Percentiles rank a stretch among this genome's conserved stretches.
These are phyloP conservation scores for Lepidocolaptes lacrymiger DNA, from an alignment of 2,797 vertebrate species.

Conservation along the genomic window DNA sequence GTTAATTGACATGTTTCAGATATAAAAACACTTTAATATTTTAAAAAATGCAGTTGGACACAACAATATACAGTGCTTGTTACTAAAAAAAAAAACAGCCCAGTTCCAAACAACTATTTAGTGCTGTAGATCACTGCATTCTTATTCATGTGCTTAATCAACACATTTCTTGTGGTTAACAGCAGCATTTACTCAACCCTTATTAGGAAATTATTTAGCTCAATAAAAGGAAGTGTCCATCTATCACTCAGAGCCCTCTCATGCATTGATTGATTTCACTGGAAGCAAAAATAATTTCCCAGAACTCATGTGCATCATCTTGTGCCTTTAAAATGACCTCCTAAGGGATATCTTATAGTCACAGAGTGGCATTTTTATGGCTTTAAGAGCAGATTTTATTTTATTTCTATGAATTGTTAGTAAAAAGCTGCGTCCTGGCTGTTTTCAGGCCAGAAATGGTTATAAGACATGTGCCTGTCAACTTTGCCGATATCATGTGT, in stretches of 20 bases:
- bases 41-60: not conserved
- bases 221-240: conserved; percentile 66
- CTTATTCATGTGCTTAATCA: conserved; percentile 46
- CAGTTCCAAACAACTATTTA: not conserved
- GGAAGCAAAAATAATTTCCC: conserved; percentile 26
- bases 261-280: conserved; percentile 23
- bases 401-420: not conserved
- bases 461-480: not conserved
- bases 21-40: not conserved
- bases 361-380: conserved; percentile 15
- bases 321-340: conserved; percentile 59
- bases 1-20: conserved; percentile 2
- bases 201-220: conserved; percentile 72
- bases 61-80: not conserved
- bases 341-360: conserved; percentile 45
- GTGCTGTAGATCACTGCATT: not conserved
- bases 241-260: conserved; percentile 22
- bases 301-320: conserved; percentile 56
- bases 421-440: not conserved
- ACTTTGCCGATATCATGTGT: not conserved
- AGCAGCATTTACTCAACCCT: conserved; percentile 65
- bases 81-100: not conserved
- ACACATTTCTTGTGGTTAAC: conserved; percentile 49
- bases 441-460: not conserved
- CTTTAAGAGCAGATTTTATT: not conserved